These are phyloP conservation scores for Dascillus cervinus DNA, from an alignment of 2,888 invertebrate genomes.

Conservation along the genomic window DNA sequence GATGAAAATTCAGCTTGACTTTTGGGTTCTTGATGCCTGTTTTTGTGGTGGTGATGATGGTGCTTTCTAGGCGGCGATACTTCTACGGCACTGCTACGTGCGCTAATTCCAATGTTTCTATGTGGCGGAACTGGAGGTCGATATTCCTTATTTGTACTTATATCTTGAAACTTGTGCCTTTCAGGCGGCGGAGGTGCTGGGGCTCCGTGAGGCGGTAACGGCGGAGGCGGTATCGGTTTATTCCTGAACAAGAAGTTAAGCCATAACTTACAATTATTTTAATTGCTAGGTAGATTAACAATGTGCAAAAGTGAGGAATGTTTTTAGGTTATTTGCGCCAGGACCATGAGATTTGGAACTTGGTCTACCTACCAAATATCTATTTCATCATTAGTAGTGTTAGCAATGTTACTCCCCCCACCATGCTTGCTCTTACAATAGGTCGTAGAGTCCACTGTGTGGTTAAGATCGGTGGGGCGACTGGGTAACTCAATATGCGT, in stretches of 20 bases:
- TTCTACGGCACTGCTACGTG: slow-evolving; percentile 9
- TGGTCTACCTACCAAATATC: slow-evolving; percentile 37
- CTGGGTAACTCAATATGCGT: slow-evolving; percentile 61
- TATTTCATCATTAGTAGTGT: slow-evolving; percentile 29
- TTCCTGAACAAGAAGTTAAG: slow-evolving; percentile 28
- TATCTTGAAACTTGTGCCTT: slow-evolving; percentile 27
- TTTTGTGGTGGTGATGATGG: slow-evolving; percentile 43
- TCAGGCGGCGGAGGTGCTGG: slow-evolving; percentile 31
- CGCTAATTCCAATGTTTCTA: slow-evolving; percentile 50
- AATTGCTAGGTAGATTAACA: slow-evolving; percentile 1
- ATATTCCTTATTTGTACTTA: slow-evolving; percentile 54
- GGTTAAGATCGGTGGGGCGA: slow-evolving; percentile 22
- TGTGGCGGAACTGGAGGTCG: slow-evolving; percentile 86
- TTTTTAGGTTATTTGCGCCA: too few relatives aligned
- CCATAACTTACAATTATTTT: background rate
- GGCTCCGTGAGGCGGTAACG: slow-evolving; percentile 48
- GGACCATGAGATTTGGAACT: too few relatives aligned
- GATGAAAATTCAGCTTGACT: slow-evolving; percentile 8
- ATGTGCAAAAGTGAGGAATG: background rate
- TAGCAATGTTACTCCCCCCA: slow-evolving; percentile 22
- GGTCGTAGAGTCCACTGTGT: slow-evolving; percentile 57
- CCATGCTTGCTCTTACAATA: slow-evolving; percentile 54
- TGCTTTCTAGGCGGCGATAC: slow-evolving; percentile 32
- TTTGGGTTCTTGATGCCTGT: slow-evolving; percentile 29
- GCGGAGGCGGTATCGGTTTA: slow-evolving; percentile 38